Base-by-base conservation (phyloP, 2,113 vertebrate genomes). In the Coregonus clupeaformis region DNA sequence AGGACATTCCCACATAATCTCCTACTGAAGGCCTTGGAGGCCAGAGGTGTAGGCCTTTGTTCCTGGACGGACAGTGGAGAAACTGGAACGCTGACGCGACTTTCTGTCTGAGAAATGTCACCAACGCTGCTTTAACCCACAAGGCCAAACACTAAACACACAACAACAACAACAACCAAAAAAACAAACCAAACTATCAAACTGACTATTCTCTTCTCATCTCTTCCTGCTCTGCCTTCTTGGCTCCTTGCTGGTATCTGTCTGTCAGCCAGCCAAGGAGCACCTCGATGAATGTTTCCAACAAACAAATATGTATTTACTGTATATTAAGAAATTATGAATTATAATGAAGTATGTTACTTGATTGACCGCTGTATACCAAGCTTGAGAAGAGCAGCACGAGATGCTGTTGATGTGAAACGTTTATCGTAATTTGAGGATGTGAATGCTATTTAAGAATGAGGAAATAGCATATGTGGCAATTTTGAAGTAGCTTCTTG, bases 111-210 rank as follows among this genome's bases (percentile, higher is more conserved):
- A 45, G 36, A 77, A 57, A 32, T 2, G 30, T 36, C 82, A 85
- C 90, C 86, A 85, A 89, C 88, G 87, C 84, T 88, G 87, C 88
- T 88, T 85, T 85, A 81, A 83, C n/a, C 36, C 73, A 65, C 77
- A 74, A 86, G 79, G 80, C 84, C 79, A 86, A 87, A 90, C 84
- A 80, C 86, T 85, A 82, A 85, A 79, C 59, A 69, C 79, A 62
- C 0, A 74, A 84, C 72, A 6, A 67, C 2, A 11, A 63, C 77
- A 72, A 55, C 67, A 6, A 87, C 83, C 82, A 88, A 85, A 88
- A 74, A 14, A 73, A 83, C 47, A 71, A 42, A 7, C 36, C 57
- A 80, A 25, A 74, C 66, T 13, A 25, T 73, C 74, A 65, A 12
- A 55, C 36, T 20, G 65, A 67, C 30, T 42, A 67, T 32, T 67